Evolutionary conservation across 2,888 invertebrate genomes (phyloP).

Genomic region (Leucoma salicis): DNA sequence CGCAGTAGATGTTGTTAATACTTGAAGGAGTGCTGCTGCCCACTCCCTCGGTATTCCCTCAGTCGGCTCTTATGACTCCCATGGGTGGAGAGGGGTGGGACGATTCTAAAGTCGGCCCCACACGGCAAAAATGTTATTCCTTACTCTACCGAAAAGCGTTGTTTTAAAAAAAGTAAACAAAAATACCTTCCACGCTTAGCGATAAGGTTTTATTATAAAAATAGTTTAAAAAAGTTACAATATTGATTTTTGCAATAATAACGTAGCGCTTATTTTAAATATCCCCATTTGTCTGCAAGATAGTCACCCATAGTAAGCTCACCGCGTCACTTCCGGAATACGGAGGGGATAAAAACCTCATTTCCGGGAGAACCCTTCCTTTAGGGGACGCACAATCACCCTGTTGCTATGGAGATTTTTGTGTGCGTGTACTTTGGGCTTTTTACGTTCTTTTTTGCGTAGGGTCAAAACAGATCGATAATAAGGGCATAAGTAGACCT

Average conservation of each 20-base stretch:
- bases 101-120: too few species aligned
- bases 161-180: too few species aligned
- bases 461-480: conserved; percentile 6
- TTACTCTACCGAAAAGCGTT: too few species aligned
- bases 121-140: too few species aligned
- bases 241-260: background rate
- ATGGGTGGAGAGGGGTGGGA: too few species aligned
- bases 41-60: too few species aligned
- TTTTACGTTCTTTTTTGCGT: conserved; percentile 7
- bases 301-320: conserved; percentile 28
- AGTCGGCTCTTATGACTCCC: too few species aligned
- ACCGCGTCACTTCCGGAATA: conserved; percentile 52
- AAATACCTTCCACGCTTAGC: too few species aligned
- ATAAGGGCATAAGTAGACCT: background rate
- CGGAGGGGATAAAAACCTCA: conserved; percentile 66
- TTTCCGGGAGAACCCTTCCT: conserved; percentile 69
- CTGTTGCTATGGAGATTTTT: conserved; percentile 39
- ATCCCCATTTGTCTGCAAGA: conserved; percentile 20
- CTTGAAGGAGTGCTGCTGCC: too few species aligned
- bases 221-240: too few species aligned
- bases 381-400: conserved; percentile 40
- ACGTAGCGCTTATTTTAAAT: conserved; percentile 6
- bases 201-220: too few species aligned
- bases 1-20: too few species aligned
- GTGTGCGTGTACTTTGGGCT: conserved; percentile 20